phyloP scores from a whole-genome alignment of 2,888 invertebrate species.

The Serrognathus titanus region DNA sequence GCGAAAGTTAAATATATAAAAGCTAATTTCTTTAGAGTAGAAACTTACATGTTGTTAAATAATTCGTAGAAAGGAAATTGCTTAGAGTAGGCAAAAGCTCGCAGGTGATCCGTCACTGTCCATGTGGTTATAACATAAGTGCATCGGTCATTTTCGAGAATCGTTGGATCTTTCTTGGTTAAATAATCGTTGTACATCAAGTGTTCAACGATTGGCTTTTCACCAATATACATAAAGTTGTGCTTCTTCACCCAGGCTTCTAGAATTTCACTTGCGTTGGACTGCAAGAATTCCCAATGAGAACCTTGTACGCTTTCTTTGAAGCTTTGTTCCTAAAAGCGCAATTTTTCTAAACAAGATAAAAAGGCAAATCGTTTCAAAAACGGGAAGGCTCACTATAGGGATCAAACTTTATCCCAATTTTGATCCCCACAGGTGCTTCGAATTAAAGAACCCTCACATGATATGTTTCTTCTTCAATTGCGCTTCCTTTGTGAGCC shows the following conservation, averaged over 20 bases:
- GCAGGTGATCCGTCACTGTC: conserved; percentile 61
- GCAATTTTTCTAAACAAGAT: background rate
- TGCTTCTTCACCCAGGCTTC: conserved; percentile 48
- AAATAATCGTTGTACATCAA: conserved; percentile 70
- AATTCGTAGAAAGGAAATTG: conserved; percentile 58
- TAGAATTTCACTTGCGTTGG: conserved; percentile 45
- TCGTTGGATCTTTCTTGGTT: conserved; percentile 51
- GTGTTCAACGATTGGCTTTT: conserved; percentile 65
- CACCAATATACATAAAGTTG: conserved; percentile 64
- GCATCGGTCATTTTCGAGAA: conserved; percentile 62
- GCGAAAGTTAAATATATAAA: background rate
- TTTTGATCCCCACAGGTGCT: background rate
- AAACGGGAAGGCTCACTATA: background rate
- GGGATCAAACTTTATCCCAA: background rate
- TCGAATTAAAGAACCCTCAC: conserved; percentile 39
- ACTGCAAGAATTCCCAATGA: conserved; percentile 15
- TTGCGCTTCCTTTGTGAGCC: conserved; percentile 63
- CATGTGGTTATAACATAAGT: conserved; percentile 73
- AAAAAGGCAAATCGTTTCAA: background rate
- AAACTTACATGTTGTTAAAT: conserved; percentile 68
- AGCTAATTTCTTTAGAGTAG: background rate
- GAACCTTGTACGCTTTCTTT: conserved; percentile 22
- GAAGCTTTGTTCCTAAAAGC: conserved; percentile 14
- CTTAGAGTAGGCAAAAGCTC: conserved; percentile 70
- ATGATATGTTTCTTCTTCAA: conserved; percentile 62